Conservation (phyloP, 2,113 vertebrate species). For the Jacana jacana region DNA sequence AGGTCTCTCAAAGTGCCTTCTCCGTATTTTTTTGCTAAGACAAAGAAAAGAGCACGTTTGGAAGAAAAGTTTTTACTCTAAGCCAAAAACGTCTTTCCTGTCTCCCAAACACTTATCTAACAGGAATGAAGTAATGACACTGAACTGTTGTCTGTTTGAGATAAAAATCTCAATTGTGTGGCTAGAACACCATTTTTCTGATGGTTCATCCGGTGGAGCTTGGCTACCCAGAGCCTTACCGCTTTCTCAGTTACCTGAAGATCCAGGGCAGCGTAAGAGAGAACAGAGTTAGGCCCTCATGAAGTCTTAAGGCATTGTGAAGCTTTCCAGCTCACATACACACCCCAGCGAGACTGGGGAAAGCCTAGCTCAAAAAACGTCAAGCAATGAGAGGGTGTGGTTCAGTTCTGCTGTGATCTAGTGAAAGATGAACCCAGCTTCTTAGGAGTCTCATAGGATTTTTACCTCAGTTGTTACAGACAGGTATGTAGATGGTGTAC, state of each 20-base stretch:
- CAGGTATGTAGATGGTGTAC: conserved; percentile 11
- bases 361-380: conserved; percentile 46
- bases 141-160: conserved; percentile 2
- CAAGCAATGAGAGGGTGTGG: conserved; percentile 19
- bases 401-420: conserved; percentile 50
- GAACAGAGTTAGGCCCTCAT: conserved; percentile 51
- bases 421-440: conserved; percentile 45
- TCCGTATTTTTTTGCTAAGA: background rate
- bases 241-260: background rate
- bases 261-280: conserved; percentile 1
- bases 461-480: conserved; percentile 15
- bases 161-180: conserved; percentile 5
- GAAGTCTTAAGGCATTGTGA: conserved; percentile 52
- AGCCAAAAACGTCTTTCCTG: conserved; percentile 8
- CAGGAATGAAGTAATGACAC: conserved; percentile 21
- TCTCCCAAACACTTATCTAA: conserved; percentile 32
- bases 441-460: conserved; percentile 24
- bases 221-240: background rate
- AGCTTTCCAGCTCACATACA: conserved; percentile 37
- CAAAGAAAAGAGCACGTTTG: background rate
- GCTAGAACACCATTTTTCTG: background rate
- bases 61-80: background rate
- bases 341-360: conserved; percentile 42
- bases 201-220: background rate
- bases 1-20: background rate